A percentile compares a stretch with the other conserved stretches of the same genome.
Evolutionary conservation across 2,888 invertebrate genomes (phyloP).

Genomic region (Himalopsyche kuldschensis): DNA sequence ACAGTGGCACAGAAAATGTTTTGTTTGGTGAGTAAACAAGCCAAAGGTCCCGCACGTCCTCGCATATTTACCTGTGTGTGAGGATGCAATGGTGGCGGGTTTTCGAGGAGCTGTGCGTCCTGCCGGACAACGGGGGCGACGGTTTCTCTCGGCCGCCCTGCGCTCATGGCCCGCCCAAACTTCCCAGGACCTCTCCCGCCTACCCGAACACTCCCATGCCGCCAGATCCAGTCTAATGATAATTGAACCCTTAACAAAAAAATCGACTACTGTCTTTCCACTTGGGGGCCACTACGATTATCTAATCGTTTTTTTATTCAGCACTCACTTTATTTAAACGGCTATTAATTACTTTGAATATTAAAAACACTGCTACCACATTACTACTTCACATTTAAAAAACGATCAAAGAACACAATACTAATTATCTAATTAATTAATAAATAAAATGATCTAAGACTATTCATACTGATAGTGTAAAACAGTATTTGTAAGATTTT

Average conservation of each 20-base stretch:
- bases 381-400: neutral
- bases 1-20: no score
- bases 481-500: neutral
- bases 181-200: conserved; percentile 46
- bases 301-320: neutral
- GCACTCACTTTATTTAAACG: neutral
- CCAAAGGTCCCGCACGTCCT: neutral
- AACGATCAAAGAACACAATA: neutral
- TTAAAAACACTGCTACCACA: neutral
- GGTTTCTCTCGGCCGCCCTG: conserved; percentile 46
- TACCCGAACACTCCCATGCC: conserved; percentile 41
- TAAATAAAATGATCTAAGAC: no score
- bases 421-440: neutral
- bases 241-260: neutral
- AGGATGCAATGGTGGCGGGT: conserved; percentile 26
- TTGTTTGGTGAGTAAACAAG: no score
- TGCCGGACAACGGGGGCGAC: conserved; percentile 45
- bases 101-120: conserved; percentile 43
- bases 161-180: conserved; percentile 49
- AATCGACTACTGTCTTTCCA: neutral
- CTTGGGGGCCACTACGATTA: neutral
- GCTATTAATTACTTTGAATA: neutral
- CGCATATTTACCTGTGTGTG: conserved; percentile 35
- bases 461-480: neutral
- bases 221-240: neutral